Base-by-base conservation (phyloP, 2,888 invertebrate species). In the Azorinus chamasolen region DNA sequence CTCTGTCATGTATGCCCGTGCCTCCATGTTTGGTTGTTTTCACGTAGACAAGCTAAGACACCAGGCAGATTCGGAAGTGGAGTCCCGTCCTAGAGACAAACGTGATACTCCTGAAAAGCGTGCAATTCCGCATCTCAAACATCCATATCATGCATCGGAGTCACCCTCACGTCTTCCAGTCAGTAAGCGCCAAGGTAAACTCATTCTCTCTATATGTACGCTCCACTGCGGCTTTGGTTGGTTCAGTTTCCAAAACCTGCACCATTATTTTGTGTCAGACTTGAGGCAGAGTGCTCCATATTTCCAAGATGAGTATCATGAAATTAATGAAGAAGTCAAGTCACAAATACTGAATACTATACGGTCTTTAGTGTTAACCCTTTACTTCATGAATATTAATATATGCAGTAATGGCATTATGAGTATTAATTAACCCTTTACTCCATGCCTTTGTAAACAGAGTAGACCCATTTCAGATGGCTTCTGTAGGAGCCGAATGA, bases 171-270 rank as follows among this genome's bases (percentile, higher is more conserved):
- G 74, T 54, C 75, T 78, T 14, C 81, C 81, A 41, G 74, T 81
- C 66, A 78, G 81, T 78, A 78, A 78, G 62, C 64, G 76, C 14
- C 77, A 75, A 81, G 81, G 81, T 81, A 81, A 81, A n/a, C 37
- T 22, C 6, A 45, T 10, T 32, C 32, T 32, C 32, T 32, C 32
- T 32, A 32, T 32, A 10, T 32, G 32, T 32, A 32, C 4, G 32
- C 32, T 32, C 32, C 32, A 32, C 32, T 32, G 32, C 10, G 32
- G 32, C 32, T 32, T 32, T 32, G 32, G 32, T 6, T 32, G 32
- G 32, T 32, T 32, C 32, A 32, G 32, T 32, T 32, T 32, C 4
- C 32, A 32, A 32, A 32, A 32, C 32, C 32, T 32, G 32, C 32
- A 32, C 32, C 32, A 32, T 10, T 32, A n/a, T n/a, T 32, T 32